A percentile compares a stretch with the other conserved stretches of the same genome.
These are phyloP conservation scores for Pseudorasbora parva DNA, from an alignment of 2,113 vertebrate species.

Conservation along the genomic window DNA sequence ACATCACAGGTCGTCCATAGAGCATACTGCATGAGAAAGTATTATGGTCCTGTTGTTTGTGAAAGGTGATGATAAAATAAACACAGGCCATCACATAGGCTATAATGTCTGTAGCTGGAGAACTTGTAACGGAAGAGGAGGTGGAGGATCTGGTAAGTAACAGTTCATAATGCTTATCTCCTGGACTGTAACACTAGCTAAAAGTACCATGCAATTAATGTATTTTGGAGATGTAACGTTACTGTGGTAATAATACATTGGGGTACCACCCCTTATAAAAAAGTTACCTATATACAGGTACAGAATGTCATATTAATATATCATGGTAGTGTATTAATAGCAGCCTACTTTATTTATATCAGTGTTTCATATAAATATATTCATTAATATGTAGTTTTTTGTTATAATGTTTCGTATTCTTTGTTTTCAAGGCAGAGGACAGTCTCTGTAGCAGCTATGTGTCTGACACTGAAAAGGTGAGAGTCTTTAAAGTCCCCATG, in stretches of 20 bases:
- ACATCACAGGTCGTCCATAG: not conserved
- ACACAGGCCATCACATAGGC: constrained; percentile 16
- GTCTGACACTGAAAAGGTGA: constrained; percentile 69
- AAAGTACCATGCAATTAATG: not conserved
- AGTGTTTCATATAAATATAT: not conserved
- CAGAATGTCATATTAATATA: not conserved
- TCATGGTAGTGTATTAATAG: too few relatives aligned
- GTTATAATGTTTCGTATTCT: not conserved
- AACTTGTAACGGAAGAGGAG: constrained; percentile 73
- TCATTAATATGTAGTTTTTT: not conserved
- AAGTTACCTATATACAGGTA: not conserved
- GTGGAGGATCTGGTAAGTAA: constrained; percentile 73
- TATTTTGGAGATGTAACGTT: not conserved
- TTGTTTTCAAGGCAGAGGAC: constrained; percentile 79
- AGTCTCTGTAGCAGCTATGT: constrained; percentile 77
- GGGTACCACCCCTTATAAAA: not conserved
- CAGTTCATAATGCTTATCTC: not conserved
- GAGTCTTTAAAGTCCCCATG: not conserved
- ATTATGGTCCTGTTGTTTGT: constrained; percentile 24
- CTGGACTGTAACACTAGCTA: not conserved
- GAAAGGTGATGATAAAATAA: constrained; percentile 24
- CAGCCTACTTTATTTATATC: not conserved
- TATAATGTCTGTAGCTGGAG: constrained; percentile 70
- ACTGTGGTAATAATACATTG: not conserved
- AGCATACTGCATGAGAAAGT: not conserved